Conservation (phyloP, 64 coral and sea anemone genomes). For the Montipora sp. region DNA sequence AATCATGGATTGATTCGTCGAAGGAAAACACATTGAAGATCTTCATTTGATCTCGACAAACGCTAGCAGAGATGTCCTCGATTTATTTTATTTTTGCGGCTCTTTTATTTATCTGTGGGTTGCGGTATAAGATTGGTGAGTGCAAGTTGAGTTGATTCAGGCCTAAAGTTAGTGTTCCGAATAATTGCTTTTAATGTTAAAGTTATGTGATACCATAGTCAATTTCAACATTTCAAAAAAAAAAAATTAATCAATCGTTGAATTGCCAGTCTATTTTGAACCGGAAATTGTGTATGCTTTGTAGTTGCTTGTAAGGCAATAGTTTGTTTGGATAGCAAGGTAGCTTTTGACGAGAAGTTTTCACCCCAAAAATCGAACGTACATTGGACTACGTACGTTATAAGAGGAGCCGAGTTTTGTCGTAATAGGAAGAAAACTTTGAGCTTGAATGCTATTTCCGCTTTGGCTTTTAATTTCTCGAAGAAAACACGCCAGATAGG, state of each 20-base stretch:
- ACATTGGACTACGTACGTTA: too few species aligned
- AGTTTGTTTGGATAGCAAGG: too few species aligned
- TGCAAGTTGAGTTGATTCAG: neutral
- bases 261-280: neutral
- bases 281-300: neutral
- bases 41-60: neutral
- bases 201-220: neutral
- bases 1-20: neutral
- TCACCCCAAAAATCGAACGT: too few species aligned
- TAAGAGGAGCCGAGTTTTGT: too few species aligned
- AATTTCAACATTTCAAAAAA: too few species aligned
- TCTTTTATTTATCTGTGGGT: constrained; percentile 52
- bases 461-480: too few species aligned
- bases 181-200: neutral
- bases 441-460: too few species aligned
- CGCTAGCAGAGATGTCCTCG: neutral
- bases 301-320: neutral
- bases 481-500: too few species aligned
- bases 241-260: neutral
- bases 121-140: constrained; percentile 53
- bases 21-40: neutral
- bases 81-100: constrained; percentile 9
- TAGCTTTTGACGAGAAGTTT: too few species aligned
- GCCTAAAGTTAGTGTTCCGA: neutral
- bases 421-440: too few species aligned